phyloP scores from a whole-genome alignment of 2,888 invertebrate genomes.

The Acrocera orbiculus region DNA sequence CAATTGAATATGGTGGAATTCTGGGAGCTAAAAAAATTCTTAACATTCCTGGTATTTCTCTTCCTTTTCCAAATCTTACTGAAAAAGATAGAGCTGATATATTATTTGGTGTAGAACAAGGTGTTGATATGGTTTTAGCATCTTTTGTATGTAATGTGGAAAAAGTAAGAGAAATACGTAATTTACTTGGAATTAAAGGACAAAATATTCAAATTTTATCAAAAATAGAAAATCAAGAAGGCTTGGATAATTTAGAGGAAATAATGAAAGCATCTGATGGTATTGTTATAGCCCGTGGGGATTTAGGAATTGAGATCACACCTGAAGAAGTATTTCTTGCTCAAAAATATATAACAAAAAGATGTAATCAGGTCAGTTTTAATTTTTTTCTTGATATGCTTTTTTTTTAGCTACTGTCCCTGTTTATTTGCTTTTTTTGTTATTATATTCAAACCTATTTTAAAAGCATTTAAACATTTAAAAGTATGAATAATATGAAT shows the following conservation, averaged over 20 bases:
- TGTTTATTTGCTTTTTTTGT: too few species aligned
- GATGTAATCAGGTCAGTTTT: constrained; percentile 66
- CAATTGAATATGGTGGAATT: constrained; percentile 87
- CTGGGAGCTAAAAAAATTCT: constrained; percentile 93
- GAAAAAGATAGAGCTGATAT: constrained; percentile 92
- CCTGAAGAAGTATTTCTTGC: constrained; percentile 94
- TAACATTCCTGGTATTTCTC: constrained; percentile 87
- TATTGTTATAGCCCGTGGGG: constrained; percentile 96
- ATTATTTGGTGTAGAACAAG: constrained; percentile 77
- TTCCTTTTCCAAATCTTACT: constrained; percentile 93
- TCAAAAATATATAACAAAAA: constrained; percentile 96
- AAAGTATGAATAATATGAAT: too few species aligned
- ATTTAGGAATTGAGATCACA: constrained; percentile 95
- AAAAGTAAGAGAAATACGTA: constrained; percentile 77
- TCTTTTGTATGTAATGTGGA: constrained; percentile 89
- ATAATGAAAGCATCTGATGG: constrained; percentile 89
- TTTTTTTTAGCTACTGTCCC: too few species aligned
- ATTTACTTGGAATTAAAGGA: constrained; percentile 71
- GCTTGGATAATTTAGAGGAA: constrained; percentile 83
- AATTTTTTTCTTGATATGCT: too few species aligned
- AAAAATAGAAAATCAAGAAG: constrained; percentile 98
- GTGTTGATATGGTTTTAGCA: constrained; percentile 79
- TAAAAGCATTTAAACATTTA: too few species aligned
- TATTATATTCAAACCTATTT: too few species aligned
- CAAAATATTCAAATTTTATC: constrained; percentile 90